A percentile compares a stretch with the other conserved stretches of the same genome.
phyloP scores from a whole-genome alignment of 2,888 invertebrate species.

The Cistogaster globosa region DNA sequence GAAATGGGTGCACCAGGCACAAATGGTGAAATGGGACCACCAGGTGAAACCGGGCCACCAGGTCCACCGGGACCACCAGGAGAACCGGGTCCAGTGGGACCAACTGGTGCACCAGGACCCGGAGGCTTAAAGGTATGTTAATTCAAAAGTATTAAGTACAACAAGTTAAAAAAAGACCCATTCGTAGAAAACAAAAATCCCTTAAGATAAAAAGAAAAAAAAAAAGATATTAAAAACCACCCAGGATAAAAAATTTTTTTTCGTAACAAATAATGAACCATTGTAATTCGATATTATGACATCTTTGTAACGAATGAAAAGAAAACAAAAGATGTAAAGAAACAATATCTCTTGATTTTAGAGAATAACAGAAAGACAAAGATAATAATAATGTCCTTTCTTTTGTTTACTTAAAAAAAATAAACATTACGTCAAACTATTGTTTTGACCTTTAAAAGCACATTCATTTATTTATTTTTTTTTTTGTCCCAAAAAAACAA shows the following conservation, averaged over 20 bases:
- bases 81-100: slow-evolving; percentile 89
- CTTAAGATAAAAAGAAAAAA: neutral
- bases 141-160: neutral
- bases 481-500: slow-evolving; percentile 18
- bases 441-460: slow-evolving; percentile 37
- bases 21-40: slow-evolving; percentile 88
- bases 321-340: neutral
- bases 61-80: slow-evolving; percentile 89
- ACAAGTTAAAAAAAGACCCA: neutral
- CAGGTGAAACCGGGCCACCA: slow-evolving; percentile 87
- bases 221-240: neutral
- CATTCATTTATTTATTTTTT: neutral
- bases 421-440: slow-evolving; percentile 53
- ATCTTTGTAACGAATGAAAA: slow-evolving; percentile 3
- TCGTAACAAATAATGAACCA: neutral
- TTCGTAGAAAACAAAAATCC: slow-evolving; percentile 11
- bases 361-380: neutral
- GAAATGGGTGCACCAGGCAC: slow-evolving; percentile 92
- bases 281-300: slow-evolving; percentile 21
- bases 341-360: slow-evolving; percentile 12
- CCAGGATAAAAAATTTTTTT: neutral
- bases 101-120: slow-evolving; percentile 88
- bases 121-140: slow-evolving; percentile 88
- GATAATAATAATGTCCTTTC: slow-evolving; percentile 8
- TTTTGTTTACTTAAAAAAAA: slow-evolving; percentile 42